These are phyloP conservation scores for Tenebrio molitor DNA, from an alignment of 1,140 invertebrate genomes.

Conservation along the genomic window DNA sequence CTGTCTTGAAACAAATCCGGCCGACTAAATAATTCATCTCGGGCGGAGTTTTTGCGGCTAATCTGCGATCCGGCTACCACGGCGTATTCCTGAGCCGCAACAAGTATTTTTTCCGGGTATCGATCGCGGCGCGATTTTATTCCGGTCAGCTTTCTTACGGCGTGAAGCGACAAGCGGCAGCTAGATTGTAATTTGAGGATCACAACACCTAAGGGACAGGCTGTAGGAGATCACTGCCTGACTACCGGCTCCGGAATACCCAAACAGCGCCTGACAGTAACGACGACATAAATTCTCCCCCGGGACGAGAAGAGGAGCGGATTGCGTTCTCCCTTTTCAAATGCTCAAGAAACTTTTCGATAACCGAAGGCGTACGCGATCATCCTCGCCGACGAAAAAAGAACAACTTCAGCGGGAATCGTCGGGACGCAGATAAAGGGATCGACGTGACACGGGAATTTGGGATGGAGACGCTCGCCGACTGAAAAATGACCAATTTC, in stretches of 20 bases:
- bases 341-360: constrained; percentile 31
- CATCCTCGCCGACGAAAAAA: constrained; percentile 23
- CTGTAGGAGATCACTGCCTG: constrained; percentile 51
- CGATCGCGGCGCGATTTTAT: constrained; percentile 55
- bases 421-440: constrained; percentile 26
- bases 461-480: neutral
- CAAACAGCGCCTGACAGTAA: constrained; percentile 66
- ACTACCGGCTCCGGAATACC: constrained; percentile 59
- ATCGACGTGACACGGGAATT: constrained; percentile 24
- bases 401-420: constrained; percentile 22
- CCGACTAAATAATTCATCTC: too few species aligned
- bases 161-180: constrained; percentile 48
- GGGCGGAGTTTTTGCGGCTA: too few species aligned
- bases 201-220: constrained; percentile 60
- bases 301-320: constrained; percentile 52
- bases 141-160: constrained; percentile 58
- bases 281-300: constrained; percentile 66
- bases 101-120: constrained; percentile 25
- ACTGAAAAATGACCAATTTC: neutral
- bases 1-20: too few species aligned
- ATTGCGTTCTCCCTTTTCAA: constrained; percentile 42
- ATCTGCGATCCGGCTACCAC: too few species aligned
- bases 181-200: constrained; percentile 61
- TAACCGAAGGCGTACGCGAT: constrained; percentile 33
- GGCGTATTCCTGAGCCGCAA: too few species aligned